A percentile compares a stretch with the other conserved stretches of the same genome.
Conservation (phyloP, 2,113 vertebrate genomes). For the Oryzias melastigma region DNA sequence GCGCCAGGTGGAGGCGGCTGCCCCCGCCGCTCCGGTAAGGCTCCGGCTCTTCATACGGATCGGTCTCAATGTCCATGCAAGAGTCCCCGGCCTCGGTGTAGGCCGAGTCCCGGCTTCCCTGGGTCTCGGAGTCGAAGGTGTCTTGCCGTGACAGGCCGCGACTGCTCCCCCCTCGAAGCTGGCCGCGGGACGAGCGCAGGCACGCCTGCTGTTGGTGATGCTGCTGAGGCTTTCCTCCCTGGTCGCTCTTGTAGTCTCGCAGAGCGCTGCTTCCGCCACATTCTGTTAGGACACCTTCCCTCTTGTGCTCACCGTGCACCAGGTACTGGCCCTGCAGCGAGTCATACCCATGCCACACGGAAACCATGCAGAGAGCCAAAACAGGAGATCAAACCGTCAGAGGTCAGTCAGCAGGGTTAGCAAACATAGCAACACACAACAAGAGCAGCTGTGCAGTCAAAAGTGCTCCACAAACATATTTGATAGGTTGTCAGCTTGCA, state of each 20-base stretch:
- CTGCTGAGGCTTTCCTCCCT: constrained; percentile 74
- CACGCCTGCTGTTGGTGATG: constrained; percentile 73
- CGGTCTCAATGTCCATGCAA: constrained; percentile 92
- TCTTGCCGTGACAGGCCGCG: constrained; percentile 88
- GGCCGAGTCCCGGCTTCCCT: constrained; percentile 90
- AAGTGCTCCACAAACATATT: constrained; percentile 4
- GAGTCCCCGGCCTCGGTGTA: constrained; percentile 91
- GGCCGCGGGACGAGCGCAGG: constrained; percentile 70
- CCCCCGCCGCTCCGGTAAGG: constrained; percentile 67
- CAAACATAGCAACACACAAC: constrained; percentile 6
- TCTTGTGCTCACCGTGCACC: constrained; percentile 85
- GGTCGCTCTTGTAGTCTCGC: constrained; percentile 82
- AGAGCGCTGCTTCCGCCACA: constrained; percentile 71
- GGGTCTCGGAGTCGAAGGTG: constrained; percentile 91
- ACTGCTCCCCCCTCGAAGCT: constrained; percentile 67
- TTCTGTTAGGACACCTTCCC: constrained; percentile 79
- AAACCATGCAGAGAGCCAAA: constrained; percentile 79
- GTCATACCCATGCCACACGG: constrained; percentile 59
- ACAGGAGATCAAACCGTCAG: constrained; percentile 53
- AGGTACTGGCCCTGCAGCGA: constrained; percentile 86
- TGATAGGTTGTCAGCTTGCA: background rate
- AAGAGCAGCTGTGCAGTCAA: background rate
- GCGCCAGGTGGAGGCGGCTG: constrained; percentile 70
- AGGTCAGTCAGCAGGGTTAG: constrained; percentile 64
- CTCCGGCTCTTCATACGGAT: constrained; percentile 89